Base-by-base conservation (phyloP, 2,888 invertebrate genomes). In the Drosophila subsilvestris region DNA sequence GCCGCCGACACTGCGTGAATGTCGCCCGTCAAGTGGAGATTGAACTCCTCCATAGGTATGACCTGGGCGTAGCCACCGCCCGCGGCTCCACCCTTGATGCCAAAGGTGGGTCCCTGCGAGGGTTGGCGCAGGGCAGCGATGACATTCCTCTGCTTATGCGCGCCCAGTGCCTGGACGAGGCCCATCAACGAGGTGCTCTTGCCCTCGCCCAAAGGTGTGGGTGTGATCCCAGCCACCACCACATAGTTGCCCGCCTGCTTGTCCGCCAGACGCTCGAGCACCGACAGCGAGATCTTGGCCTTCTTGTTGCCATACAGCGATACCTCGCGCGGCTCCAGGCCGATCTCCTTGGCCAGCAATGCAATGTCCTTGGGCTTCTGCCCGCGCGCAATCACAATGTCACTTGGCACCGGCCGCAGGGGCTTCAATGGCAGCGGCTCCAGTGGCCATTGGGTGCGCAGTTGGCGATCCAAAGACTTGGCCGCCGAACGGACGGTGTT, bases 1-100 rank as follows among this genome's bases (percentile, higher is more conserved):
- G 99, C 99, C 0, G 98, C 98, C 0, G 97, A 96, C n/a, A 99
- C 97, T 0, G 99, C 99, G 92, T 99, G 99, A 86, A 99, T 99
- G 91, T 99, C 99, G 1, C 99, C 98, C 0, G 99, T 99, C 78
- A 99, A 93, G 92, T 99, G 99, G 0, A 99, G 94, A 93, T 99
- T 99, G 92, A 99, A 99, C 88, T 99, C 99, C 92, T 99, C 99
- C 99, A 99, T 99, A 0, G 99, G 99, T 78, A 99, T 99, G 0
- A 96, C 95, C 93, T 97, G 97, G 0, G 99, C 96, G 91, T 99
- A 99, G 4, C 99, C 99, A 3, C 99, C 99, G 18, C 99, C 99
- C 2, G 99, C 99, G 8, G 99, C 99, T 1, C 99, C 99, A 27
- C 99, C 99, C 55, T 91, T 91, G 63, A 99, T 98, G 12, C 99